Evolutionary conservation across 1,140 invertebrate genomes (phyloP), one percentile per base, ranked within the genome.

Genomic region (Bombus haemorrhoidalis): DNA sequence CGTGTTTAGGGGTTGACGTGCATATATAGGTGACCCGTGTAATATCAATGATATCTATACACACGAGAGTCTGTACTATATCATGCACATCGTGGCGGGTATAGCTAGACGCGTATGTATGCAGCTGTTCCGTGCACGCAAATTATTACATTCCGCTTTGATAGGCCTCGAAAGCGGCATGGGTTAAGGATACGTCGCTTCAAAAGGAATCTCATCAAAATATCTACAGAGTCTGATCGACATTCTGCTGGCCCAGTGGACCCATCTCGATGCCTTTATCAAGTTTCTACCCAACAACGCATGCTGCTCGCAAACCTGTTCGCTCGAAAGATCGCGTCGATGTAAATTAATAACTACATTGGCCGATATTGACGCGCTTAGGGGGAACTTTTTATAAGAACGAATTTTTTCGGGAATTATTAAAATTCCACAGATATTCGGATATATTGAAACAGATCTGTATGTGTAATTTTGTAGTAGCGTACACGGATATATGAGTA

Each of bases 131-230:
- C 64, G 18, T 81, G 87, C 72, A 68, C 82, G 72, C 86, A 85
- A 89, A 89, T 89, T 89, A 89, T 89, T 77, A 87, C 66, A 68
- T 77, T 73, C 82, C 73, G 62, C 77, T 89, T 89, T 89, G 86
- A 89, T 53, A 73, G 75, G 64, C 6, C 57, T 37, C 9, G 43
- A 37, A 34, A 13, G 25, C 39, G n/a, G 57, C 28, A 0, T 39
- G n/a, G 41, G 43, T 41, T 57, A 68, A 66, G 41, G 64, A 68
- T 75, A 57, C 41, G 41, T 57, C 34, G 47, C n/a, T 57, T n/a
- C 37, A 47, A 72, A 72, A 77, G 75, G 39, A 77, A 88, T 88
- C 79, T 88, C 76, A 72, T 85, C 72, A 47, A 77, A 85, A 79
- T 88, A 69, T 76, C 74, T 37, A 59, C 74, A 8, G 22, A 25